Conservation (phyloP, 2,113 vertebrate genomes). For the Chlorodrepanis virens region DNA sequence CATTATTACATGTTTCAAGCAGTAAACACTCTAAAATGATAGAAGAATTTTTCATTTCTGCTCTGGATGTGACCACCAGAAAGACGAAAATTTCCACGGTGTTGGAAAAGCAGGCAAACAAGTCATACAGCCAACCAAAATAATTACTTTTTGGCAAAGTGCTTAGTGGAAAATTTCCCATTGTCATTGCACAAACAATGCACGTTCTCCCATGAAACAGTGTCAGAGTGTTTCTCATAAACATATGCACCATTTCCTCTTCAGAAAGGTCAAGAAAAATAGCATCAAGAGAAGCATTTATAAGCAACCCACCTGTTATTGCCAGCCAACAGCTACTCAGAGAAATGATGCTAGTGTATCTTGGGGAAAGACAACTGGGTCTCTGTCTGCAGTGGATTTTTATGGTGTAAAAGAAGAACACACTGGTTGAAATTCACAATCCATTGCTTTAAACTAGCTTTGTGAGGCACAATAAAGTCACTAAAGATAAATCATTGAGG, state of each 20-base stretch:
- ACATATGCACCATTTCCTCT: constrained; percentile 58
- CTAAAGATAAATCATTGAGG: constrained; percentile 49
- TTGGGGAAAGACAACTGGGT: constrained; percentile 28
- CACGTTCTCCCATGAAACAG: constrained; percentile 47
- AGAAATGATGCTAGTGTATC: constrained; percentile 33
- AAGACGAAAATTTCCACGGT: neutral
- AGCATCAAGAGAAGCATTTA: constrained; percentile 63
- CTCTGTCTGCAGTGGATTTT: constrained; percentile 43
- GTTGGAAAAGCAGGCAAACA: constrained; percentile 30
- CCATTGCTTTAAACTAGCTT: constrained; percentile 43
- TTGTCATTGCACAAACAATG: constrained; percentile 63
- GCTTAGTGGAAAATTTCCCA: constrained; percentile 52
- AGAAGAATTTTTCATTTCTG: neutral
- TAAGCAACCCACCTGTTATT: constrained; percentile 54
- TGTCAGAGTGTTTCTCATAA: constrained; percentile 58
- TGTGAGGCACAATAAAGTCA: constrained; percentile 41
- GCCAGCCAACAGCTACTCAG: constrained; percentile 32
- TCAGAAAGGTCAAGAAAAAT: constrained; percentile 65
- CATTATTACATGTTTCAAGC: neutral
- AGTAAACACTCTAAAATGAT: neutral
- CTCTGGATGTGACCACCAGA: neutral
- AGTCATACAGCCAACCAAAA: constrained; percentile 33
- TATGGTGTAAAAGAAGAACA: neutral
- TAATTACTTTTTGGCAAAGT: constrained; percentile 47
- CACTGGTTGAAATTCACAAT: constrained; percentile 39